Percentiles rank a stretch among this genome's conserved stretches.
Evolutionary conservation across 2,797 vertebrate genomes (phyloP).

Genomic region (Dipus sagitta): DNA sequence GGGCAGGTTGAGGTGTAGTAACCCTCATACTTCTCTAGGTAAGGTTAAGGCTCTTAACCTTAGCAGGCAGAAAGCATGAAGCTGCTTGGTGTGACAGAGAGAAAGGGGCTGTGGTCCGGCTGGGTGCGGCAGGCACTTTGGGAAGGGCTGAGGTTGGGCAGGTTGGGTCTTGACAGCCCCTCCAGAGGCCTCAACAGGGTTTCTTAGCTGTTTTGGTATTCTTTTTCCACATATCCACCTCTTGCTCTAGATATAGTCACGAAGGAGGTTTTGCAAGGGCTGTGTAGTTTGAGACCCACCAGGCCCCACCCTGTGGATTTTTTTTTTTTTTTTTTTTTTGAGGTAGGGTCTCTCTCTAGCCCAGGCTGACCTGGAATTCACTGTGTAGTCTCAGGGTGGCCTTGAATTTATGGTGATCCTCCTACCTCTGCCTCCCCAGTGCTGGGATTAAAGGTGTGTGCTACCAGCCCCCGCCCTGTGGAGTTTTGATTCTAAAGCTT

Average conservation of each 20-base stretch:
- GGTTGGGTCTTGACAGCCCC: neutral
- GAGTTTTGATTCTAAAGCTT: neutral
- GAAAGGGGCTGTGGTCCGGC: neutral
- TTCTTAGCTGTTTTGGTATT: neutral
- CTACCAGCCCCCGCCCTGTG: neutral
- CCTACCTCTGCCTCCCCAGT: too few relatives aligned
- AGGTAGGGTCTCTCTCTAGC: too few relatives aligned
- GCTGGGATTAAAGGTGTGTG: too few relatives aligned
- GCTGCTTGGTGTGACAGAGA: neutral
- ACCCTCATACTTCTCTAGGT: neutral
- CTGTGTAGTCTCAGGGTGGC: too few relatives aligned
- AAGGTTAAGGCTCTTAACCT: neutral
- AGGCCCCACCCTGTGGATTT: neutral
- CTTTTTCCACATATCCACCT: neutral
- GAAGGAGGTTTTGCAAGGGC: neutral
- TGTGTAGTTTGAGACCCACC: too few relatives aligned
- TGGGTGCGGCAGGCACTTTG: neutral
- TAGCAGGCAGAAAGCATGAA: neutral
- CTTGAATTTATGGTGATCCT: too few relatives aligned
- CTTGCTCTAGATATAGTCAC: neutral
- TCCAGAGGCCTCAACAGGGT: slow-evolving; percentile 21
- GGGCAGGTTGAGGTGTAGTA: neutral
- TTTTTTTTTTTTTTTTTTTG: too few relatives aligned
- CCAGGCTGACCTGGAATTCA: too few relatives aligned
- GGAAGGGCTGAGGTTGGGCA: neutral